Evolutionary conservation across 2,797 vertebrate species (phyloP), one percentile per base, ranked within the genome.

Genomic region (Acipenser transmontanus): DNA sequence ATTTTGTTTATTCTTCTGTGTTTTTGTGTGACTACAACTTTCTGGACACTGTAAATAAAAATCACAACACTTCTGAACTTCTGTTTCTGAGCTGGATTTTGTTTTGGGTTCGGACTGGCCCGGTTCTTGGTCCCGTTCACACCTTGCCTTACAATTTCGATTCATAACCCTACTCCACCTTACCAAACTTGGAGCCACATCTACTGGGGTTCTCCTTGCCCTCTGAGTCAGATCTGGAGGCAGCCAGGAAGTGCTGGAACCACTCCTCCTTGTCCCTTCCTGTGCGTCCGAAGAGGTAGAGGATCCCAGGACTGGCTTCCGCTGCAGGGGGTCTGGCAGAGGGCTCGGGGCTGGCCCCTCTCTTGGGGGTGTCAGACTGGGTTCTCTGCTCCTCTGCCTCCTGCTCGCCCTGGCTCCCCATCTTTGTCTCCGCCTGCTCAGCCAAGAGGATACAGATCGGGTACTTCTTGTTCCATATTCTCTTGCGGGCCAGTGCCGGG

Each of bases 221-320:
- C 2, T 65, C 52, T 1, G 76, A 63, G 66, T 62, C 62, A 1
- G 49, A 49, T 0, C 2, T 65, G 67, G 92, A 87, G 1, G 88
- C 91, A 67, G 72, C 74, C 70, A 81, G 68, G 14, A 97, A 84
- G 49, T 87, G 84, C 70, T 86, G 89, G 72, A 90, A 95, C 94
- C 95, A 97, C 79, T 95, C 93, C 66, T 96, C 94, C 77, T 97
- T 97, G 69, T 94, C 92, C 66, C 94, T 82, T 9, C 94, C 95
- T 0, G 94, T 96, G 65, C 93, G 77, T 59, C 92, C 93, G 0
- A 95, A 97, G 48, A 97, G 90, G 80, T 89, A 94, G 13, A 97
- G 87, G 2, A 75, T 80, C 61, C 67, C 72, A 52, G 67, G 73
- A 64, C 76, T 20, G 1, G 75, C 47, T 73, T 0, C 4, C 62